Base-by-base conservation (phyloP, 2,113 vertebrate species). In the Planiliza haematocheilus region DNA sequence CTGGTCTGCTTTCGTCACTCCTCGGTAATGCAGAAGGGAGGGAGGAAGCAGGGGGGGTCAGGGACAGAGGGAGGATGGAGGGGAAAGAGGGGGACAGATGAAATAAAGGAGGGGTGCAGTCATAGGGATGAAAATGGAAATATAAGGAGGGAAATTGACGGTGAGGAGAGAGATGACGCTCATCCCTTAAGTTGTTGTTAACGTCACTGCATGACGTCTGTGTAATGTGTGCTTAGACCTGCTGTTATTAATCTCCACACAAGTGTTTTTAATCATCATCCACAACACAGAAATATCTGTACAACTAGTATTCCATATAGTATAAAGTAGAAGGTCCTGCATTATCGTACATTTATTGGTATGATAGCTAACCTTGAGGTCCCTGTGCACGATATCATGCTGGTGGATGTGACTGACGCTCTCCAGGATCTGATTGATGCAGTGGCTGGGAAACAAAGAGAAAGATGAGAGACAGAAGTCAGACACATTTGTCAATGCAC, bases 341-440 rank as follows among this genome's bases (percentile, higher is more conserved):
- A 2, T 42, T 48, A 46, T n/a, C 69, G 24, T 18, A 10, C 50
- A 17, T 36, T 7, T 30, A 17, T 48, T 30, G 24, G 37, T 48
- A 20, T 39, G 52, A 86, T 63, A 51, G 87, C 93, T 95, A 96
- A 99, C 98, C 97, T 99, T 99, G 86, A 99, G 96, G 93, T 99
- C 98, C 86, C 98, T 92, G 94, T 99, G 98, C 82, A 99, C 98
- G 36, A 99, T 99, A 93, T 99, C 98, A 86, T 99, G 97, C 93
- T 98, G 97, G 94, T 99, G 98, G 93, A 99, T 99, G 94, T 99
- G 98, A 91, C 96, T 96, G 91, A 99, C 96, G 69, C 97, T 99
- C 93, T 99, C 98, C 94, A 99, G 93, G 93, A 99, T 99, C 94
- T 99, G 98, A 94, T 98, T 97, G 94, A 99, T 99, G 94, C 98